phyloP scores from a whole-genome alignment of 1,140 invertebrate species.

The Rhopalosiphum maidis region DNA sequence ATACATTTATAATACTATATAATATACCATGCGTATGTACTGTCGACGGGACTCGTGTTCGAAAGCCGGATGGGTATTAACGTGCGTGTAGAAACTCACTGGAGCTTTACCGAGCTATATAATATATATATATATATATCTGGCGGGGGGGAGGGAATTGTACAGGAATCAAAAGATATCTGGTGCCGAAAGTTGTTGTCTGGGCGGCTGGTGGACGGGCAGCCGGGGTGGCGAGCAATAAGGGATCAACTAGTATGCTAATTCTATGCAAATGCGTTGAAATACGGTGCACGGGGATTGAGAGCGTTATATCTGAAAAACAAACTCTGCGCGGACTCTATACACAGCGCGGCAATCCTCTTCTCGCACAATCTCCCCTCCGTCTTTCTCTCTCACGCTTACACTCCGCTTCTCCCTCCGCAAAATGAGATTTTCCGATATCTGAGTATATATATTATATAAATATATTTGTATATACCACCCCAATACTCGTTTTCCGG shows the following conservation, averaged over 20 bases:
- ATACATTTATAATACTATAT: not conserved
- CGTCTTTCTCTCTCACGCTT: not conserved
- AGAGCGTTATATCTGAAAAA: constrained; percentile 42
- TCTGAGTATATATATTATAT: not conserved
- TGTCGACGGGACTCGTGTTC: not conserved
- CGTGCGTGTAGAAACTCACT: not conserved
- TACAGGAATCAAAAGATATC: constrained; percentile 53
- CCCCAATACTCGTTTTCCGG: not conserved
- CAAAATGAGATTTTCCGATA: constrained; percentile 48
- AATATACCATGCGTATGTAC: not conserved
- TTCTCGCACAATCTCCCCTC: not conserved
- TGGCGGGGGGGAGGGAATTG: not conserved
- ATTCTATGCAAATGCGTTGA: constrained; percentile 53
- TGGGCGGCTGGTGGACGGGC: not conserved
- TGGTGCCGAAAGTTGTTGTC: constrained; percentile 53
- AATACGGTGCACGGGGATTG: constrained; percentile 26
- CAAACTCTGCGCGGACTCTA: constrained; percentile 43
- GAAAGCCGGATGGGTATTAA: constrained; percentile 17
- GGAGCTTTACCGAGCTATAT: constrained; percentile 35
- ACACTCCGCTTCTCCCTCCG: not conserved
- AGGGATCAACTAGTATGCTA: constrained; percentile 57
- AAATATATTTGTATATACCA: not conserved
- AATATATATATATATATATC: constrained; percentile 20
- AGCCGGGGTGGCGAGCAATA: not conserved
- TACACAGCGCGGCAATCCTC: not conserved